Conservation (phyloP, 2,888 invertebrate genomes). For the Dryococelus australis region DNA sequence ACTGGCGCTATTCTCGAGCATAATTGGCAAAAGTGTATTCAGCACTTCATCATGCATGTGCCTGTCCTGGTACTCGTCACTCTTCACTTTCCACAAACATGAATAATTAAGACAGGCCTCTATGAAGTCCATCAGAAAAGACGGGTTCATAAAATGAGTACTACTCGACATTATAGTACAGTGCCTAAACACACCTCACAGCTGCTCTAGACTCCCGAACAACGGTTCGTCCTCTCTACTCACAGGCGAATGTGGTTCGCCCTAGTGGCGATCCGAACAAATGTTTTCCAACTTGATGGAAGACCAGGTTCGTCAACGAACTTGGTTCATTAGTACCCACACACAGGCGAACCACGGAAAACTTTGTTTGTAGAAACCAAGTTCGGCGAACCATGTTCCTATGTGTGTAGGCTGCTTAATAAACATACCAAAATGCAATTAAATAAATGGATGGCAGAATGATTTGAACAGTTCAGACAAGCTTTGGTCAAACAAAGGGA, state of each 20-base stretch:
- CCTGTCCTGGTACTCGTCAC: background rate
- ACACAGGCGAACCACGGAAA: background rate
- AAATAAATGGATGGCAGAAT: too few relatives aligned
- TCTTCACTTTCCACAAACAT: constrained; percentile 6
- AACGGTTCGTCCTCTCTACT: background rate
- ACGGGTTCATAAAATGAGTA: background rate
- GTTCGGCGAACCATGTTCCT: background rate
- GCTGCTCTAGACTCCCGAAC: background rate
- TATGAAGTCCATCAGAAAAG: background rate
- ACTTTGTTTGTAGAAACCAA: too few relatives aligned
- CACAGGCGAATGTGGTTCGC: background rate
- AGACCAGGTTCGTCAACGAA: background rate
- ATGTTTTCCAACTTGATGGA: background rate
- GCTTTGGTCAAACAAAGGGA: too few relatives aligned
- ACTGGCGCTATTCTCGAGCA: background rate
- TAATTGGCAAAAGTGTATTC: background rate
- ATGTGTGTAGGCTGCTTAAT: background rate
- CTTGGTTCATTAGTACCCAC: background rate
- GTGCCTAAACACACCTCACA: background rate
- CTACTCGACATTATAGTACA: background rate
- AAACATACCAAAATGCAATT: too few relatives aligned
- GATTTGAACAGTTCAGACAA: too few relatives aligned
- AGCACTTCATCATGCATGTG: background rate
- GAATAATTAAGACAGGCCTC: background rate
- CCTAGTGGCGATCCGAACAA: background rate